Conservation (phyloP, 2,888 invertebrate species). For the Cheilosia vulpina region DNA sequence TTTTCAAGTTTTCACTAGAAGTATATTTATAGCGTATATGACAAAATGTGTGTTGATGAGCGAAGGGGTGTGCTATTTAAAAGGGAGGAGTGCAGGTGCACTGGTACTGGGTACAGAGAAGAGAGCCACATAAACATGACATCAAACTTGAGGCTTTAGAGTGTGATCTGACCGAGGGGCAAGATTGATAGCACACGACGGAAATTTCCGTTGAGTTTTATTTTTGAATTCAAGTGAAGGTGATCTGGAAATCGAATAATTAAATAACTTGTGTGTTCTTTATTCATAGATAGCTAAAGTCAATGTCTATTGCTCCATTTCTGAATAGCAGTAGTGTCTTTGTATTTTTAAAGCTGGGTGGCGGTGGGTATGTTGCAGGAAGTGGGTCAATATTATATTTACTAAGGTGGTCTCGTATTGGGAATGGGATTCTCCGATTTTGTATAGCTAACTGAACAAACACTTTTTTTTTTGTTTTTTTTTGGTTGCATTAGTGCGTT, state of each 20-base stretch:
- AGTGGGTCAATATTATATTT: too few species aligned
- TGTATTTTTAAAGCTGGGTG: too few species aligned
- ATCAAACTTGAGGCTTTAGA: constrained; percentile 7
- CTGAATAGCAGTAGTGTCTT: too few species aligned
- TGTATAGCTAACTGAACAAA: too few species aligned
- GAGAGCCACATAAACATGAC: constrained; percentile 41
- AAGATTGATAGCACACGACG: constrained; percentile 52
- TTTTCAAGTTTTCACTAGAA: constrained; percentile 72
- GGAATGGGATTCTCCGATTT: too few species aligned
- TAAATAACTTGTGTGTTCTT: constrained; percentile 12
- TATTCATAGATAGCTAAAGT: too few species aligned
- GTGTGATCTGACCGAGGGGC: constrained; percentile 46
- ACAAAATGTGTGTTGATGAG: neutral
- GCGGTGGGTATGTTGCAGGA: too few species aligned
- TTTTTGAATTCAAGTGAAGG: constrained; percentile 27
- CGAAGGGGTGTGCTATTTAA: neutral
- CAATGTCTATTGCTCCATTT: too few species aligned
- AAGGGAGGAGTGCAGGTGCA: neutral
- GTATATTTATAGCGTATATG: constrained; percentile 11
- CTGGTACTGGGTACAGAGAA: neutral
- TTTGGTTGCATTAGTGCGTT: too few species aligned
- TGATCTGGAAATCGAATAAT: constrained; percentile 37
- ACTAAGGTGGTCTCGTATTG: too few species aligned
- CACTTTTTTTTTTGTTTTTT: too few species aligned
- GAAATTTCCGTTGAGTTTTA: constrained; percentile 27